Base-by-base conservation (phyloP, 2,113 vertebrate species). In the Amblyopsis rosae region DNA sequence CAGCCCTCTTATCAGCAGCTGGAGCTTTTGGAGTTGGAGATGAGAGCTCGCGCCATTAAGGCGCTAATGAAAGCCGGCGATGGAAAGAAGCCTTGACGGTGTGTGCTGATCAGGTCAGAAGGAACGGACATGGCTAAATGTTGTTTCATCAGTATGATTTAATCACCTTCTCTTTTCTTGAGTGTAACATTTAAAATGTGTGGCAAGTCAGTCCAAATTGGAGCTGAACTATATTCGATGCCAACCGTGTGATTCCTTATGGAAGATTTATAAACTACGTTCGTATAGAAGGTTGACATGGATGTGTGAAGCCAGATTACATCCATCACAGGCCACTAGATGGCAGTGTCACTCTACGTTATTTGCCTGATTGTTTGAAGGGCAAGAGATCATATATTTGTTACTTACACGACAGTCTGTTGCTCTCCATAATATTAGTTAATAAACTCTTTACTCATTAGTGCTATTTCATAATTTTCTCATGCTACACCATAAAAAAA, bases 41-140 rank as follows among this genome's bases (percentile, higher is more conserved):
- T 99, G 98, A 95, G 98, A 69, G 97, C 97, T 0, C 90, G 97
- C 68, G 98, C 98, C 53, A 99, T 99, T 80, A 99, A 99, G 81
- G 98, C 97, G 32, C 89, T 99, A 2, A 99, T 99, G 98, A 99
- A 98, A 87, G 98, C 98, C 69, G 93, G 94, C 9, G 94, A 96
- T 65, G 85, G 88, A 4, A 96, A 94, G 76, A 96, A 94, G 65
- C 79, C 69, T 2, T 88, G 9, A 12, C 32, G 12, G 10, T 12
- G 17, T 41, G 4, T 41, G 4, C 35, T 41, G 5, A 41, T 41
- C 35, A 41, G 35, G 35, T 41, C 35, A 41, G 35, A 41, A 41
- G 35, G 35, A 41, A 41, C 35, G 3, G 45, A 12, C 7, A 46
- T 61, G 32, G 56, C 0, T 45, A 35, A 61, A 46, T 61, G 15